Evolutionary conservation across 2,113 vertebrate species (phyloP), one percentile per base, ranked within the genome.

Genomic region (Hassar affinis): DNA sequence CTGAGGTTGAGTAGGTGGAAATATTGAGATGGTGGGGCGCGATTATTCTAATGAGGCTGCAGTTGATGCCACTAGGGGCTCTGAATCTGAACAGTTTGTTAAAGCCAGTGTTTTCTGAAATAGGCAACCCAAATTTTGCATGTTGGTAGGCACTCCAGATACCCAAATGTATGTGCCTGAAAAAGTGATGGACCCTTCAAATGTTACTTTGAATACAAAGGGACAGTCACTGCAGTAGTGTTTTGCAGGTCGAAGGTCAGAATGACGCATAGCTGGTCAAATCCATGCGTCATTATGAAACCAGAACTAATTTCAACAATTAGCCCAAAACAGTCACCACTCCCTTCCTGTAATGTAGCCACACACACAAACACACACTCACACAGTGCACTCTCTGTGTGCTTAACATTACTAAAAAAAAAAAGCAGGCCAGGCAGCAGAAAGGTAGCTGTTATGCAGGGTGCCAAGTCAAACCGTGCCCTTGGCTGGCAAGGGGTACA

Each of bases 381-480:
- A 75, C 85, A 66, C 42, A 62, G 77, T n/a, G 81, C 68, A 82
- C 82, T 85, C 88, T 88, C 86, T 54, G 52, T 72, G 47, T 33
- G 15, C 86, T 87, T 86, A 72, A 82, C 82, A 84, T 89, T 89
- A 85, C 90, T 91, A 84, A 86, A 47, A 71, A n/a, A 14, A 20
- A 69, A 1, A 80, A 77, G 69, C 51, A 79, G 81, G 56, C 66
- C 81, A 69, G 62, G 45, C 82, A 82, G 74, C 74, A 90, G 88
- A 93, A 88, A 92, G 85, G 84, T 84, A n/a, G 71, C 82, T 83
- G 88, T 90, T 91, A 86, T 88, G 78, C 54, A 81, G 81, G 75
- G 85, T 88, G 90, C 91, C 92, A 92, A 92, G 81, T 80, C 88
- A 89, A 92, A 91, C 84, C 88, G 61, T 35, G 51, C 71, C 84